Percentiles rank a stretch among this genome's conserved stretches.
Evolutionary conservation across 2,797 vertebrate species (phyloP).

Genomic region (Sphenopsis melanotis): DNA sequence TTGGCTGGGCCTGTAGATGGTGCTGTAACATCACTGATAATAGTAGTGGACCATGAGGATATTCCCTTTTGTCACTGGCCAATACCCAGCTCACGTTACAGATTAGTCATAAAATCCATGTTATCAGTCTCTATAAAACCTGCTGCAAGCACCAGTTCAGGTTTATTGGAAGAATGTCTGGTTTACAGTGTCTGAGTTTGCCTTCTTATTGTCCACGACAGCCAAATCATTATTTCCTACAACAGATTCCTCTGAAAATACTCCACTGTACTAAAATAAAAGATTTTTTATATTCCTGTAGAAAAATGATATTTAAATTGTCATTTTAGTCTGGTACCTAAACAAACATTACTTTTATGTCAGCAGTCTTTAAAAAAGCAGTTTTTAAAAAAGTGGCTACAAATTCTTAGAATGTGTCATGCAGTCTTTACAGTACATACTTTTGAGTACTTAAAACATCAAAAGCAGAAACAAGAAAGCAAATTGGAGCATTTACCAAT

Average conservation of each 20-base stretch:
- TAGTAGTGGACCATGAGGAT: accelerated
- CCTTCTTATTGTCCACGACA: neutral
- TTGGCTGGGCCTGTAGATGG: conserved; percentile 16
- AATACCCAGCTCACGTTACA: neutral
- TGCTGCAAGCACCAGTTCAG: neutral
- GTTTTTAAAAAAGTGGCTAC: neutral
- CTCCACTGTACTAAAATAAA: neutral
- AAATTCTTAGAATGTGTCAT: neutral
- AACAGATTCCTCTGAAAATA: neutral
- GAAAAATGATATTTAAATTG: neutral
- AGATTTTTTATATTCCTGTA: neutral
- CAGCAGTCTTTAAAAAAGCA: neutral
- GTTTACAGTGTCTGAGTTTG: neutral
- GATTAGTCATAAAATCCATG: neutral
- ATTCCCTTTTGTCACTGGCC: neutral
- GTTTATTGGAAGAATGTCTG: neutral
- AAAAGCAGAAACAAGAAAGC: neutral
- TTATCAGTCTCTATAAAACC: neutral
- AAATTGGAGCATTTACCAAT: neutral
- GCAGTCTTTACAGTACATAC: neutral
- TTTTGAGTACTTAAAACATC: neutral
- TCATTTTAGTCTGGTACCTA: neutral
- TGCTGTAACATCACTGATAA: neutral
- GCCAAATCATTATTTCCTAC: neutral
- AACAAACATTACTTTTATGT: neutral